These are phyloP conservation scores for Alviniconcha strummeri DNA, from an alignment of 2,888 invertebrate genomes.

Conservation along the genomic window DNA sequence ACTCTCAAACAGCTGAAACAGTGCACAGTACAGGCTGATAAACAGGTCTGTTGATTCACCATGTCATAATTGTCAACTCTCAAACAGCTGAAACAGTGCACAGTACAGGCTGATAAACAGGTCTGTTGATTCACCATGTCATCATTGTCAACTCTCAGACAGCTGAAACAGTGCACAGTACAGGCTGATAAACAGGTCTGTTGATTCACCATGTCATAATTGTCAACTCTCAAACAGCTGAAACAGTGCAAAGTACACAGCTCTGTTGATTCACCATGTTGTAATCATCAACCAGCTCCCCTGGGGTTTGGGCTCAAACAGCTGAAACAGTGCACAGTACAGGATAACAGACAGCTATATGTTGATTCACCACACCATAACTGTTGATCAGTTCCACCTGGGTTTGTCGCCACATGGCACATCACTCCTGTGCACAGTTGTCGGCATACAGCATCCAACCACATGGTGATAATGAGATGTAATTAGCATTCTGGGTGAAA, in stretches of 20 bases:
- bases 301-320: slow-evolving; percentile 68
- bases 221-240: slow-evolving; percentile 66
- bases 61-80: slow-evolving; percentile 53
- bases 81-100: too few relatives aligned
- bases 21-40: slow-evolving; percentile 35
- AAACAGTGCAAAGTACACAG: slow-evolving; percentile 9
- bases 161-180: slow-evolving; percentile 39
- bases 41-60: slow-evolving; percentile 49
- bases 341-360: too few relatives aligned
- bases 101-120: too few relatives aligned
- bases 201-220: slow-evolving; percentile 54
- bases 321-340: slow-evolving; percentile 44
- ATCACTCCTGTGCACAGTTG: neutral
- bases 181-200: slow-evolving; percentile 45
- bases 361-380: too few relatives aligned
- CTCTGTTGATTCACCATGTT: slow-evolving; percentile 54
- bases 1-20: too few relatives aligned
- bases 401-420: slow-evolving; percentile 67
- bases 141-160: too few relatives aligned
- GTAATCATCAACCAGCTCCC: slow-evolving; percentile 50
- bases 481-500: too few relatives aligned
- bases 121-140: too few relatives aligned
- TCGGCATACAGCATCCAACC: neutral
- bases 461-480: neutral
- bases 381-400: slow-evolving; percentile 47